Base-by-base conservation (phyloP, 1,140 invertebrate species). In the Diachasma alloeum region DNA sequence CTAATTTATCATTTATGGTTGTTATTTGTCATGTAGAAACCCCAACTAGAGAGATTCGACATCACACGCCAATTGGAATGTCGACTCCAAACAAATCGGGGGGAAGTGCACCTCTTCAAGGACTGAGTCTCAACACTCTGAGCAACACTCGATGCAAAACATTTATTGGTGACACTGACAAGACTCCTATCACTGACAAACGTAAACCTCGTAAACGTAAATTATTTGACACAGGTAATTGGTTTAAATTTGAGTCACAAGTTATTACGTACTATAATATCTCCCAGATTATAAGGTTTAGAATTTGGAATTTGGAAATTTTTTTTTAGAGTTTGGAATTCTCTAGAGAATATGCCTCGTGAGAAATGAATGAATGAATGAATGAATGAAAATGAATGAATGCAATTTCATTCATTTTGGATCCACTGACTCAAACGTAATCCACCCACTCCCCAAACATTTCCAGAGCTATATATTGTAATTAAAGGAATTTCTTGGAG, bases 141-240 rank as follows among this genome's bases (percentile, higher is more conserved):
- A 46, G 74, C 68, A 36, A 37, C 36, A n/a, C 15, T 10, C 11
- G 46, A 15, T 75, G 19, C 67, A 75, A 70, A 70, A 75, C 39
- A 22, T 70, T 70, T 39, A 53, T 68, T 26, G 36, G 46, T 67
- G 44, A 56, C 36, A 69, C 31, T 0, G 24, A 37, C n/a, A 79
- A 63, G 46, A 81, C 79, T 66, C 81, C 79, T 26, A 26, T 71
- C 9, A 70, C 4, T 24, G 78, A 79, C 70, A 80, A 80, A 68
- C 66, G 77, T 39, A 80, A 80, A 73, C 67, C 76, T 46, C 81
- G 76, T 11, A 83, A 83, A 71, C 74, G 81, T 70, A 83, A 83
- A 72, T 68, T 83, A 59, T 82, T 83, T 76, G 78, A 77, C 68
- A 77, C 81, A 74, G 79, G 81, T 82, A 81, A 78, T 37, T 63